Base-by-base conservation (phyloP, 2,888 invertebrate species). In the Lepidocyrtoides sp. region DNA sequence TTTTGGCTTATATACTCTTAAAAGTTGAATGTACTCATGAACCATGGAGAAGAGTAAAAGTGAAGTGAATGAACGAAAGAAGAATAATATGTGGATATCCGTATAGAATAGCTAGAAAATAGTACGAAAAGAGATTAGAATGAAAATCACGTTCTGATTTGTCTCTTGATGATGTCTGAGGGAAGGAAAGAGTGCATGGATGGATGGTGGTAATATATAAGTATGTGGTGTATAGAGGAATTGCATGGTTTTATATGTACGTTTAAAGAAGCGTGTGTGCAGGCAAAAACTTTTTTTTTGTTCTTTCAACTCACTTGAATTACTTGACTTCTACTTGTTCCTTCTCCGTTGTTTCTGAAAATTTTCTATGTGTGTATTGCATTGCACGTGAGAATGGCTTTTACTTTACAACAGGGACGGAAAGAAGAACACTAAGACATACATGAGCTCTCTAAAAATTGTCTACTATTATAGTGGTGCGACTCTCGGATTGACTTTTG, bases 121-220 rank as follows among this genome's bases (percentile, higher is more conserved):
- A 41, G 44, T 77, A 77, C 69, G 72, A 77, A 51, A 51, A 89
- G 91, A 92, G 91, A 93, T 94, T 93, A 91, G 92, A 93, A 94
- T 94, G 91, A 88, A 93, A 93, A 92, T 93, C 94, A 94, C 94
- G 94, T 94, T 79, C 83, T 82, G 91, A 92, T 92, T 75, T 77
- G 82, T 92, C 93, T 93, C 88, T 83, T 91, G 92, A 93, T 93
- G 93, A 92, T 81, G 83, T 89, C 89, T 83, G 82, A 77, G 77
- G 89, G 48, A 77, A 20, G 57, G 23, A 44, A 69, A 36, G n/a
- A 36, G 36, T 36, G 10, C n/a, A 23, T 10, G 48, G 48, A 69
- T 69, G 23, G 41, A 69, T n/a, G 36, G 36, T 17, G 4, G 60
- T 63, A 63, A 14, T 63, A 17, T 69, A 69, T n/a, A n/a, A n/a